These are phyloP conservation scores for Leucopternis melanops DNA, from an alignment of 2,113 vertebrate species.

Conservation along the genomic window DNA sequence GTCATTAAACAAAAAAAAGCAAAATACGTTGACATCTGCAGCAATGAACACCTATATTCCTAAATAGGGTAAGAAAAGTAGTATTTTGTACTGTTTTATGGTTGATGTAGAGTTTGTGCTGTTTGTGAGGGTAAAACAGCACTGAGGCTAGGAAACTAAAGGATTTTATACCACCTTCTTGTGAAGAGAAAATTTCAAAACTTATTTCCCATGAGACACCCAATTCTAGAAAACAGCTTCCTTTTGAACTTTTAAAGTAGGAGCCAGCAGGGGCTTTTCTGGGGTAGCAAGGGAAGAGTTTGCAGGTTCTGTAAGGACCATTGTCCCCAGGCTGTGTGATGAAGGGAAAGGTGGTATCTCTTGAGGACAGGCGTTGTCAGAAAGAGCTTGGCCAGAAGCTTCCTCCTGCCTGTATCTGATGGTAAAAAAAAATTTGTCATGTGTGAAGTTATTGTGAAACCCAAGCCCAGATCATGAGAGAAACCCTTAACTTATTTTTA, in stretches of 20 bases:
- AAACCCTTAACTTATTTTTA: background rate
- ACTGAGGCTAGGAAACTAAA: background rate
- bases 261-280: background rate
- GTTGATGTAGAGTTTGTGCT: background rate
- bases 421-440: background rate
- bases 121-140: background rate
- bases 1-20: background rate
- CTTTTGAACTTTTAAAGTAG: background rate
- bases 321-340: background rate
- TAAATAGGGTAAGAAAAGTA: background rate
- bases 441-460: background rate
- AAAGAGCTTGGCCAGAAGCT: background rate
- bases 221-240: background rate
- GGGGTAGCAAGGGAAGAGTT: background rate
- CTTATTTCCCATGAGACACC: background rate
- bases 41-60: background rate
- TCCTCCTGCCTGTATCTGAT: background rate
- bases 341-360: background rate
- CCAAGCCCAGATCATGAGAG: background rate
- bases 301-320: background rate
- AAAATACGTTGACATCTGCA: background rate
- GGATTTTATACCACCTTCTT: background rate
- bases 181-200: background rate
- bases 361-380: fast-evolving
- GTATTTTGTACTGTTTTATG: background rate